Evolutionary conservation across 2,113 vertebrate genomes (phyloP), one percentile per base, ranked within the genome.

Genomic region (Rhinichthys klamathensis): DNA sequence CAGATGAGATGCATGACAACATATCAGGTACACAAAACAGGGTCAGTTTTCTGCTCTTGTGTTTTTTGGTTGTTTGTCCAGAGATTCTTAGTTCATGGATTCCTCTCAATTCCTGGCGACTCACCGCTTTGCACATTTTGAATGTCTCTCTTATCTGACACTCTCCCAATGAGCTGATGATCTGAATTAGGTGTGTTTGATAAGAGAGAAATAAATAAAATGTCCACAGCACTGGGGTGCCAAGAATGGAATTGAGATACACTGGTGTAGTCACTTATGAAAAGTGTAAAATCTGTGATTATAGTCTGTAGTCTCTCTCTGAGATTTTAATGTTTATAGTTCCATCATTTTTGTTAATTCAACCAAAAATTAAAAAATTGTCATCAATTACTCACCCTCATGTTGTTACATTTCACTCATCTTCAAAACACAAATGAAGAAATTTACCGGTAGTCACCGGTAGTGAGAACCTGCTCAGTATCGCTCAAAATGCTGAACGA

Each of bases 231-330:
- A 9, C 6, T 69, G 65, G 65, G 16, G 18, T 16, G 21, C 30
- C 16, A 21, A 9, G 30, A 35, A 16, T 35, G 16, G 30, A 69
- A 69, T 38, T 23, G 32, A 38, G 15, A 35, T 35, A 1, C 1
- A 8, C 32, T 67, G 27, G 13, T 32, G 27, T 32, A 69, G 32
- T 35, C 67, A 38, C 18, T 38, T 9, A 38, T 38, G 8, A 21
- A 69, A 69, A 69, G 23, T n/a, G 56, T 60, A 60, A 60, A 54
- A 60, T n/a, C 23, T 60, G n/a, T n/a, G n/a, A n/a, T n/a, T n/a
- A n/a, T n/a, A n/a, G n/a, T n/a, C n/a, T n/a, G 23, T 54, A 51
- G 49, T n/a, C 8, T 58, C 9, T 7, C 6, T 38, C 35, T 38
- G 35, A 38, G 35, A 38, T 38, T 38, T 38, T 38, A 38, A 38